These are phyloP conservation scores for Hippopotamus amphibius DNA, from an alignment of 2,113 vertebrate genomes.

Conservation along the genomic window DNA sequence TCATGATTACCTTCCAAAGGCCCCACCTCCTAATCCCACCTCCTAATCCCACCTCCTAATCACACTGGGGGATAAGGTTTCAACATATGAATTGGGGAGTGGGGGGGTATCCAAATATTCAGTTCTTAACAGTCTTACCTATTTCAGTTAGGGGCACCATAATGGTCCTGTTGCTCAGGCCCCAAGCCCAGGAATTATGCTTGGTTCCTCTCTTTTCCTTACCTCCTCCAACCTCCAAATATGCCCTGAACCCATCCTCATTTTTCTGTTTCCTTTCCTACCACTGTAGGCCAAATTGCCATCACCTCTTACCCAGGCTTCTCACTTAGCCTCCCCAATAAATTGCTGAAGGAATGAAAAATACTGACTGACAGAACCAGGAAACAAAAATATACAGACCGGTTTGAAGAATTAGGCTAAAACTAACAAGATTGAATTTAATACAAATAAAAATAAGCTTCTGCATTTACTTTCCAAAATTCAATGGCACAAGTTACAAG, in stretches of 20 bases:
- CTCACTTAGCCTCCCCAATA: background rate
- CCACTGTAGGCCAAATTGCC: background rate
- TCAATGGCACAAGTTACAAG: background rate
- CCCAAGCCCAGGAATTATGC: background rate
- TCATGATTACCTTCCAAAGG: background rate
- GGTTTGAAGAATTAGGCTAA: constrained; percentile 46
- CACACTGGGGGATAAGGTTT: background rate
- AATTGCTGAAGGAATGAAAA: background rate
- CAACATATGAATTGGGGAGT: background rate
- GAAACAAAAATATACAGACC: background rate
- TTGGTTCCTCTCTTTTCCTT: background rate
- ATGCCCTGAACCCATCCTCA: background rate
- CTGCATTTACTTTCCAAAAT: constrained; percentile 61
- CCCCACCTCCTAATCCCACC: background rate
- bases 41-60: background rate
- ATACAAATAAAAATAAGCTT: constrained; percentile 45
- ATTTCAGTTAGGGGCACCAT: background rate
- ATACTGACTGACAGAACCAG: background rate
- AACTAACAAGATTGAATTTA: constrained; percentile 31
- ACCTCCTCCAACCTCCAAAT: background rate
- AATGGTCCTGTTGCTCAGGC: background rate
- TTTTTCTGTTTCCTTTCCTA: background rate
- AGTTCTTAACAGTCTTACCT: background rate
- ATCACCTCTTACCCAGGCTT: background rate
- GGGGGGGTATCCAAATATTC: background rate